Evolutionary conservation across 2,797 vertebrate species (phyloP).

Genomic region (Zalophus californianus): DNA sequence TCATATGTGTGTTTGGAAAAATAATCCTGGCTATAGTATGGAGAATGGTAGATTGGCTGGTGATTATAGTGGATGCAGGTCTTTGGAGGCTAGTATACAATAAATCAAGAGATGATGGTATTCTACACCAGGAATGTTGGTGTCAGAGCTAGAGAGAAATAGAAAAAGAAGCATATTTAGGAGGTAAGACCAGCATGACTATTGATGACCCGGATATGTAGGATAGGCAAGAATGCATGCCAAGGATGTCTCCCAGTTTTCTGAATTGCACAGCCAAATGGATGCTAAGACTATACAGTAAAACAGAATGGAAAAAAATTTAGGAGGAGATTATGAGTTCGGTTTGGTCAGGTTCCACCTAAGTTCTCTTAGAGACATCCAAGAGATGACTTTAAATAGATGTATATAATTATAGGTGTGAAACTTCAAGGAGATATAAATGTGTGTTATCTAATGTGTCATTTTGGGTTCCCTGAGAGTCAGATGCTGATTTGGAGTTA

Average conservation of each 20-base stretch:
- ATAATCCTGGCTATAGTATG: neutral
- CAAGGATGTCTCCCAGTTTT: neutral
- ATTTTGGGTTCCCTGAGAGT: neutral
- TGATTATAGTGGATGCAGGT: neutral
- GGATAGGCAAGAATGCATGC: neutral
- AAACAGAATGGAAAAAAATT: neutral
- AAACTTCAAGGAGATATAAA: neutral
- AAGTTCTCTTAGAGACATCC: neutral
- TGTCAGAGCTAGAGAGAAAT: neutral
- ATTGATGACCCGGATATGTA: neutral
- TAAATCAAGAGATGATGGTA: neutral
- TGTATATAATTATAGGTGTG: neutral
- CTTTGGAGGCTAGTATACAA: neutral
- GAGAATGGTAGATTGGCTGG: neutral
- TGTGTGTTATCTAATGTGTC: neutral
- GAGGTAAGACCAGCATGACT: neutral
- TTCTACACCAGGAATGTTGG: neutral
- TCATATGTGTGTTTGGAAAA: neutral
- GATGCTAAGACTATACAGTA: neutral
- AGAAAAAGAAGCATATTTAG: neutral
- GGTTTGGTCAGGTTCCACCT: neutral
- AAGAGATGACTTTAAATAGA: neutral
- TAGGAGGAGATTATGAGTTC: neutral
- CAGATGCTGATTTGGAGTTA: neutral
- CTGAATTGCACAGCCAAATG: neutral